Evolutionary conservation across 2,888 invertebrate species (phyloP).

Genomic region (Clusia tigrina): DNA sequence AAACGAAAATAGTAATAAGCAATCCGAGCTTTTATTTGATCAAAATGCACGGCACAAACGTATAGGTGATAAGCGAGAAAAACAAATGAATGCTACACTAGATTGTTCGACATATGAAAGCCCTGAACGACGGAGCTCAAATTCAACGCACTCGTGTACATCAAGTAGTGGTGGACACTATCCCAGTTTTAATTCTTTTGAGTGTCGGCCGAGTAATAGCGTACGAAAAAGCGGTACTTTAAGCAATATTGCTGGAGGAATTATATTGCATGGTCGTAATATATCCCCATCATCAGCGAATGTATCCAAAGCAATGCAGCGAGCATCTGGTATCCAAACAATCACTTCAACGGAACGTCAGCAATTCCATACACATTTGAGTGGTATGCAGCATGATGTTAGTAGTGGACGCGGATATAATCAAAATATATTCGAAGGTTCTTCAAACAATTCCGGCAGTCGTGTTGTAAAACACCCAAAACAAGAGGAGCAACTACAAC

Average conservation of each 20-base stretch:
- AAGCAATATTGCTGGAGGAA: slow-evolving; percentile 49
- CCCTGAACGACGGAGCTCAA: slow-evolving; percentile 59
- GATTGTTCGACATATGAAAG: slow-evolving; percentile 55
- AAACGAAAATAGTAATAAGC: too few species aligned
- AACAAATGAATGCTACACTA: slow-evolving; percentile 36
- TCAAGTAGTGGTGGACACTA: slow-evolving; percentile 48
- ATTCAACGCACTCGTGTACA: slow-evolving; percentile 61
- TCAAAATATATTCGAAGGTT: too few species aligned
- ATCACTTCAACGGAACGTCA: slow-evolving; percentile 34
- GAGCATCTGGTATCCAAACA: slow-evolving; percentile 38
- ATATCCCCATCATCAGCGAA: slow-evolving; percentile 35
- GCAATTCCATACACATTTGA: too few species aligned
- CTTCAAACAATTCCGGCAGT: too few species aligned
- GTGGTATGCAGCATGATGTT: too few species aligned
- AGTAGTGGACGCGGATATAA: too few species aligned
- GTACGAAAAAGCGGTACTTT: slow-evolving; percentile 63
- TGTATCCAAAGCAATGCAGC: slow-evolving; percentile 36
- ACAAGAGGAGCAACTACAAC: too few species aligned
- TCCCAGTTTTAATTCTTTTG: slow-evolving; percentile 60
- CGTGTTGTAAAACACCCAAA: too few species aligned
- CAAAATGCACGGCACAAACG: slow-evolving; percentile 20
- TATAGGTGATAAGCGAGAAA: slow-evolving; percentile 23
- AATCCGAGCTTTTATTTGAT: slow-evolving; percentile 46
- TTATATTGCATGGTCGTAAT: slow-evolving; percentile 29
- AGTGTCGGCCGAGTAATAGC: slow-evolving; percentile 51